Conservation (phyloP, 2,888 invertebrate species). For the Mesopsocus fuscifrons region DNA sequence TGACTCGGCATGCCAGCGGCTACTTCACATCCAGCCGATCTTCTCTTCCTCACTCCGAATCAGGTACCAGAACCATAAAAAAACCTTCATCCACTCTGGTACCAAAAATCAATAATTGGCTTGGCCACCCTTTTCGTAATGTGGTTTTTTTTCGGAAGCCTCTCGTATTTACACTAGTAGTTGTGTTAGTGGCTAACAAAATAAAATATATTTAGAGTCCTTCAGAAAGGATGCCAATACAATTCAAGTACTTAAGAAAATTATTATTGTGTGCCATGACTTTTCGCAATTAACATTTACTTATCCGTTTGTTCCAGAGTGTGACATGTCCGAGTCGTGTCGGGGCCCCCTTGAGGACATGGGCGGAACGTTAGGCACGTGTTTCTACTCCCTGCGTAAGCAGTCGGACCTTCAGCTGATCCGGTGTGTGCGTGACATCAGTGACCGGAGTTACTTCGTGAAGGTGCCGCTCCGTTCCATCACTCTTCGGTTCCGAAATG, state of each 20-base stretch:
- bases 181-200: too few relatives aligned
- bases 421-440: conserved; percentile 43
- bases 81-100: too few relatives aligned
- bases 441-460: conserved; percentile 64
- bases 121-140: not conserved
- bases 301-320: too few relatives aligned
- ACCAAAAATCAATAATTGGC: not conserved
- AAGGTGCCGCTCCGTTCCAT: conserved; percentile 65
- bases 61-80: conserved; percentile 1
- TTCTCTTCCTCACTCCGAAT: conserved; percentile 25
- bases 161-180: too few relatives aligned
- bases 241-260: too few relatives aligned
- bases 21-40: conserved; percentile 78
- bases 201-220: too few relatives aligned
- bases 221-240: too few relatives aligned
- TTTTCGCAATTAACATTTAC: too few relatives aligned
- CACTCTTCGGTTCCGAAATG: conserved; percentile 64
- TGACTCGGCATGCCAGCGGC: conserved; percentile 67
- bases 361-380: conserved; percentile 49
- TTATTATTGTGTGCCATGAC: too few relatives aligned
- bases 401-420: conserved; percentile 81
- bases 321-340: too few relatives aligned
- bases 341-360: too few relatives aligned
- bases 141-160: too few relatives aligned
- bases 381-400: conserved; percentile 62